Percentiles rank a stretch among this genome's conserved stretches.
Evolutionary conservation across 1,140 invertebrate genomes (phyloP).

Genomic region (Xylocopa sonorina): DNA sequence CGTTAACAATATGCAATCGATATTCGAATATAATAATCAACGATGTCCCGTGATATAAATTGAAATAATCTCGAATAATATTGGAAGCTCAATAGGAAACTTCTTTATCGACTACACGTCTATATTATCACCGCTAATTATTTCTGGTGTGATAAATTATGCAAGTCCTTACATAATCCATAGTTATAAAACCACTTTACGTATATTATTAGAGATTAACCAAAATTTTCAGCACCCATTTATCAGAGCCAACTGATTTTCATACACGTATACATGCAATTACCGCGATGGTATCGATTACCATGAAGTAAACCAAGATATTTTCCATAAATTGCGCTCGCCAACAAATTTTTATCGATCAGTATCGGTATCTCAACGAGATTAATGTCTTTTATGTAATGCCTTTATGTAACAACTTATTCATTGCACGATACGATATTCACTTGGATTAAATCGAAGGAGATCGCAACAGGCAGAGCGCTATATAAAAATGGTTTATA

Average conservation of each 20-base stretch:
- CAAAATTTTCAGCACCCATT: background rate
- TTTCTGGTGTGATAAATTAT: too few relatives aligned
- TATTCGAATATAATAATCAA: background rate
- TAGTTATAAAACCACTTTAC: too few relatives aligned
- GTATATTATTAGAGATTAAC: too few relatives aligned
- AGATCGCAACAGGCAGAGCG: background rate
- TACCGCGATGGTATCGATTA: background rate
- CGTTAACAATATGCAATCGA: too few relatives aligned
- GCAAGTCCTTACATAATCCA: background rate
- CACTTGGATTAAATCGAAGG: slow-evolving; percentile 30
- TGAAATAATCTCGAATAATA: background rate
- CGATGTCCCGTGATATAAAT: too few relatives aligned
- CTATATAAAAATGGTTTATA: slow-evolving; percentile 26
- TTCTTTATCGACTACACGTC: slow-evolving; percentile 13
- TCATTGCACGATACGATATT: background rate
- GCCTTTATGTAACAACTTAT: slow-evolving; percentile 22
- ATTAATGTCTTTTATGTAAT: slow-evolving; percentile 36
- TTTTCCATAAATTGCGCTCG: slow-evolving; percentile 13
- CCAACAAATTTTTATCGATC: slow-evolving; percentile 22
- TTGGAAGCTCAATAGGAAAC: background rate
- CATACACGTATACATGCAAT: too few relatives aligned
- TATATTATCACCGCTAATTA: background rate
- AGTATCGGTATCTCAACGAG: slow-evolving; percentile 1
- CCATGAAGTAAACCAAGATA: background rate
- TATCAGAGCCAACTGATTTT: background rate